These are phyloP conservation scores for Liopterus haemorrhoidalis DNA, from an alignment of 2,888 invertebrate species.

Conservation along the genomic window DNA sequence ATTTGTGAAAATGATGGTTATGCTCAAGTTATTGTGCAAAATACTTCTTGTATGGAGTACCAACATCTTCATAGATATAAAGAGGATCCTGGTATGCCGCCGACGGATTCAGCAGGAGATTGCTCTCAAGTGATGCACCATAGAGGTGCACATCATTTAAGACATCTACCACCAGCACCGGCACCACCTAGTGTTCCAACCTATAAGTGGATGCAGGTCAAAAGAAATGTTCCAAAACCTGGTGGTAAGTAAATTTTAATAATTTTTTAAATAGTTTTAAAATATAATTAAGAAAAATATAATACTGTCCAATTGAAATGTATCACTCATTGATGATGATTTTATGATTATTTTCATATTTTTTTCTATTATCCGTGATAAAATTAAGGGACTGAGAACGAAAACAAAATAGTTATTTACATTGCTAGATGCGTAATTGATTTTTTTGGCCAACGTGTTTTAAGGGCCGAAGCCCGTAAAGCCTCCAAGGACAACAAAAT, in stretches of 20 bases:
- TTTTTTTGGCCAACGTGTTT: no score
- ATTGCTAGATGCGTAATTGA: no score
- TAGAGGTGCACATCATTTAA: slow-evolving; percentile 42
- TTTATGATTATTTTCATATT: no score
- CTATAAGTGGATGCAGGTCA: slow-evolving; percentile 99
- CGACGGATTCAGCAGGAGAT: slow-evolving; percentile 19
- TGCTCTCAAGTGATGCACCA: slow-evolving; percentile 36
- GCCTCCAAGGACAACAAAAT: no score
- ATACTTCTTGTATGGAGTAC: slow-evolving; percentile 52
- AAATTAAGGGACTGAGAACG: no score
- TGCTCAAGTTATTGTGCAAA: slow-evolving; percentile 38
- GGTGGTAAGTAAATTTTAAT: slow-evolving; percentile 58
- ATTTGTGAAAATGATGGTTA: slow-evolving; percentile 51
- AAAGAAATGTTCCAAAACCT: slow-evolving; percentile 92
- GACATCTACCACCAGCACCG: slow-evolving; percentile 38
- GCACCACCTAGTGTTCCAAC: slow-evolving; percentile 69
- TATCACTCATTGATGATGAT: no score
- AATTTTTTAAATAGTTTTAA: slow-evolving; percentile 1
- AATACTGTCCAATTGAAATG: no score
- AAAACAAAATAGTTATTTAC: no score
- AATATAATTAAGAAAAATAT: no score
- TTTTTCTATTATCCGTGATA: no score
- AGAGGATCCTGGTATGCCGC: slow-evolving; percentile 47
- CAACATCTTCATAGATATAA: slow-evolving; percentile 56
- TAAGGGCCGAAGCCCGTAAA: no score